Conservation (phyloP, 2,113 vertebrate genomes). For the human region GRCh38 chr14:99481501-99482000, state of each 20-base stretch:
- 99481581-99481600: not conserved
- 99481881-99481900: not conserved
- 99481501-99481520: not conserved
- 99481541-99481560: not conserved
- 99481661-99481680: not conserved
- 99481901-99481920: not conserved
- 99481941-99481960: not conserved
- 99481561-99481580: not conserved
- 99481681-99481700: not conserved
- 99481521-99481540: not conserved
- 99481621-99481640: constrained; percentile 34
- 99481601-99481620: not conserved
- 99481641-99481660: not conserved
- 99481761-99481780: not conserved
- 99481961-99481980: not conserved
- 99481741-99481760: not conserved
- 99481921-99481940: not conserved
- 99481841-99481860: too few species aligned
- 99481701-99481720: not conserved
- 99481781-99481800: not conserved
- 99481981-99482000: not conserved
- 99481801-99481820: rapidly evolving
- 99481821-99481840: rapidly evolving
- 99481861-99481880: not conserved
- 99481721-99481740: not conserved